Evolutionary conservation across 2,888 invertebrate genomes (phyloP).

Genomic region (Noctua pronuba): DNA sequence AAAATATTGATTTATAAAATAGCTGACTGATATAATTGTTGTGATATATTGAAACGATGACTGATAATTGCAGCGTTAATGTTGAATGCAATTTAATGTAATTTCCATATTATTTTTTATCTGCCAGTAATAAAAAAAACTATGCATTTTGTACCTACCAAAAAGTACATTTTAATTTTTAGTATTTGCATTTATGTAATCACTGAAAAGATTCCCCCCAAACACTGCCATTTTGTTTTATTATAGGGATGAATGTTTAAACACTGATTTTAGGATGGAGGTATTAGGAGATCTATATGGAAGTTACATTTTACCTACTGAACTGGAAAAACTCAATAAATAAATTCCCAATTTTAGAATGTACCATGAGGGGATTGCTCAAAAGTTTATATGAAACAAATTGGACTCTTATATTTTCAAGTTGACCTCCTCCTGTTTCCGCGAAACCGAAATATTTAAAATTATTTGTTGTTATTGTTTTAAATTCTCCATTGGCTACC

Average conservation of each 20-base stretch:
- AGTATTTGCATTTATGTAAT: slow-evolving; percentile 14
- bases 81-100: slow-evolving; percentile 74
- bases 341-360: slow-evolving; percentile 67
- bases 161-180: slow-evolving; percentile 28
- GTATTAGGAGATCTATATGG: slow-evolving; percentile 75
- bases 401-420: slow-evolving; percentile 77
- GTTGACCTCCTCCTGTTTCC: slow-evolving; percentile 90
- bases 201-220: slow-evolving; percentile 34
- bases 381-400: slow-evolving; percentile 66
- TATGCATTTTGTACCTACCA: slow-evolving; percentile 24
- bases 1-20: slow-evolving; percentile 66
- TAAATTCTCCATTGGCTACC: slow-evolving; percentile 67
- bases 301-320: slow-evolving; percentile 78
- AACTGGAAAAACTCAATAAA: slow-evolving; percentile 58
- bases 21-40: slow-evolving; percentile 40
- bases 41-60: slow-evolving; percentile 50
- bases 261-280: slow-evolving; percentile 64
- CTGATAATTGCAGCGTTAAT: slow-evolving; percentile 51
- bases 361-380: slow-evolving; percentile 87
- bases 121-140: slow-evolving; percentile 25
- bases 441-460: slow-evolving; percentile 76
- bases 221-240: slow-evolving; percentile 23
- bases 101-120: slow-evolving; percentile 79
- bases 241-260: slow-evolving; percentile 73
- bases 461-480: slow-evolving; percentile 74